These are phyloP conservation scores for Aplocera efformata DNA, from an alignment of 2,888 invertebrate species.

Conservation along the genomic window DNA sequence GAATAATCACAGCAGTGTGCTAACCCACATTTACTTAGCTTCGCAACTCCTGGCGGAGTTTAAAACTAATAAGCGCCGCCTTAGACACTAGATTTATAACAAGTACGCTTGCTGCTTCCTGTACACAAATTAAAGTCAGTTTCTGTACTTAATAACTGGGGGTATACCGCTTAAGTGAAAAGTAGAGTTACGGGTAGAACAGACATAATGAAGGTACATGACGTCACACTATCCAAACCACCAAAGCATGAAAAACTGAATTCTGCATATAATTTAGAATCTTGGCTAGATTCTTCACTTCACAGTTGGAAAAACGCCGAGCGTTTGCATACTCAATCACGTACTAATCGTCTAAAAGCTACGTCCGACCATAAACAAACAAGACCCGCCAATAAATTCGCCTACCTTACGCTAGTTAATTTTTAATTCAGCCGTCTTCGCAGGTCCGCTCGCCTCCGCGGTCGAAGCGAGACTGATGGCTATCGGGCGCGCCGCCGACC, in stretches of 20 bases:
- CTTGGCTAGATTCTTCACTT: not conserved
- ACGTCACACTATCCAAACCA: no score
- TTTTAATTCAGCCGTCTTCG: conserved; percentile 63
- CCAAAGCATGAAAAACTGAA: no score
- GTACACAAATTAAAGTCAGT: conserved; percentile 5
- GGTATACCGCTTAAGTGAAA: not conserved
- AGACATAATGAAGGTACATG: no score
- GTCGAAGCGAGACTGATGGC: conserved; percentile 69
- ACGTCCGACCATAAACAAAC: conserved; percentile 58
- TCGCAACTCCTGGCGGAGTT: conserved; percentile 6
- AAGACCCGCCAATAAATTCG: conserved; percentile 59
- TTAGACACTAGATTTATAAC: conserved; percentile 13
- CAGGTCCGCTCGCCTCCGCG: conserved; percentile 54
- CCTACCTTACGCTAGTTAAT: conserved; percentile 56
- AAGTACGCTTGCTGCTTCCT: conserved; percentile 3
- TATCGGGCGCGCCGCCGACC: conserved; percentile 55
- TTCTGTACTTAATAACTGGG: not conserved
- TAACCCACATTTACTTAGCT: conserved; percentile 4
- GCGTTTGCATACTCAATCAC: conserved; percentile 38
- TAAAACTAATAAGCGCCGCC: conserved; percentile 12
- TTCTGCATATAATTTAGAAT: not conserved
- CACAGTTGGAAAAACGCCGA: conserved; percentile 6
- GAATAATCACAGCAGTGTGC: not conserved
- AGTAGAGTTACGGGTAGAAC: not conserved
- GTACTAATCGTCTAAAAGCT: conserved; percentile 62